Percentiles rank a stretch among this genome's conserved stretches.
Evolutionary conservation across 2,888 invertebrate species (phyloP).

Genomic region (Pterostichus niger): DNA sequence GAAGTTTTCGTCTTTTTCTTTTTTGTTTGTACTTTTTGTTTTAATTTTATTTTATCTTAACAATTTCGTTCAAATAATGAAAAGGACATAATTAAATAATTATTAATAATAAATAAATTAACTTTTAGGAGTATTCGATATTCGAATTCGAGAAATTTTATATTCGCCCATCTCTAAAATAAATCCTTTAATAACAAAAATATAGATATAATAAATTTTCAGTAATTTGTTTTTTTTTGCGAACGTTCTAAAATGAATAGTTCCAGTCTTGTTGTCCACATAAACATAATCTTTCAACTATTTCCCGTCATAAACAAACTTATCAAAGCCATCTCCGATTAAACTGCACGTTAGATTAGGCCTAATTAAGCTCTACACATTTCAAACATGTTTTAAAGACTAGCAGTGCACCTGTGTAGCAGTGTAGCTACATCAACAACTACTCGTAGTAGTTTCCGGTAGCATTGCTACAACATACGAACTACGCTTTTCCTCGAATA

Average conservation of each 20-base stretch:
- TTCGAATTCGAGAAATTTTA: too few relatives aligned
- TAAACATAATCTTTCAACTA: not conserved
- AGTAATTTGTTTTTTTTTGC: not conserved
- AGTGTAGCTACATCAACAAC: not conserved
- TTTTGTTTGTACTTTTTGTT: too few relatives aligned
- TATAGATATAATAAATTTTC: too few relatives aligned
- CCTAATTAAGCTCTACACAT: constrained; percentile 55
- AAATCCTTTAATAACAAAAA: too few relatives aligned
- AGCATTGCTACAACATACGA: constrained; percentile 20
- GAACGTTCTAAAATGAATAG: not conserved
- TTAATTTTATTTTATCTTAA: too few relatives aligned
- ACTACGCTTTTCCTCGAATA: constrained; percentile 31
- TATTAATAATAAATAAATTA: too few relatives aligned
- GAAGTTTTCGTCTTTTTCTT: too few relatives aligned
- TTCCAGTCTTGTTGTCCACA: not conserved
- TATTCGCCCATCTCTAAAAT: too few relatives aligned
- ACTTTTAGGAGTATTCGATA: too few relatives aligned
- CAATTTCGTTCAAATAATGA: too few relatives aligned
- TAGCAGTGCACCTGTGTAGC: constrained; percentile 41
- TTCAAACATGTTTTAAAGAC: constrained; percentile 8
- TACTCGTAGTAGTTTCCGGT: constrained; percentile 37
- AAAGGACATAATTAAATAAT: too few relatives aligned
- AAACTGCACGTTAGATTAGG: constrained; percentile 34
- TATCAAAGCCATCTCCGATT: constrained; percentile 42
- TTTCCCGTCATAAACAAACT: constrained; percentile 50